Base-by-base conservation (phyloP, 1,140 invertebrate genomes). In the Diuraphis noxia region DNA sequence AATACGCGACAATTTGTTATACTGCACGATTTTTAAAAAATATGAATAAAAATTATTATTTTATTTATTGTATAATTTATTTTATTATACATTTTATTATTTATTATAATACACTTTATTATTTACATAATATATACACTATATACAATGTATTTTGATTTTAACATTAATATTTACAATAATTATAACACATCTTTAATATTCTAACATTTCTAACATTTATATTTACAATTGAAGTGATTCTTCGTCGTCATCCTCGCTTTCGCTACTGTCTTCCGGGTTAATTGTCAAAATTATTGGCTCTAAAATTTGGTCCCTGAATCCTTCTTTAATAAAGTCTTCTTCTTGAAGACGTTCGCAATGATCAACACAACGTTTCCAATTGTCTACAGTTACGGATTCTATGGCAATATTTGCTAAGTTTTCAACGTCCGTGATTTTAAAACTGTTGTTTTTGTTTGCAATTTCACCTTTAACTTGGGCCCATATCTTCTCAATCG, bases 291-390 rank as follows among this genome's bases (percentile, higher is more conserved):
- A 38, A 81, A 81, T 36, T 81, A 81, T 81, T 81, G 77, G 77
- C 77, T 40, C 36, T 81, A 81, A 81, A 81, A 81, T 81, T 17
- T 81, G 77, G 77, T 81, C 77, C 77, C 77, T 81, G 77, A 81
- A 81, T 81, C 36, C n/a, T n/a, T n/a, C 77, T 81, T 81, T 81
- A 40, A 81, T 38, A 40, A 40, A 81, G 77, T 81, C 77, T 81
- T 81, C 77, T 10, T 40, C 13, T 40, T 40, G 77, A 81, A 81
- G 77, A 81, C 77, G 77, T 81, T 81, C 77, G 34, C 77, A 81
- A 81, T 81, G n/a, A n/a, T n/a, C n/a, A n/a, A n/a, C n/a, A n/a
- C n/a, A n/a, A n/a, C n/a, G n/a, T n/a, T n/a, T n/a, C n/a, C n/a
- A n/a, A n/a, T n/a, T n/a, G n/a, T n/a, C n/a, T n/a, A n/a, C n/a